A percentile compares a stretch with the other conserved stretches of the same genome.
Conservation (phyloP, 2,888 invertebrate genomes). For the Ditylenchus weischeri region DNA sequence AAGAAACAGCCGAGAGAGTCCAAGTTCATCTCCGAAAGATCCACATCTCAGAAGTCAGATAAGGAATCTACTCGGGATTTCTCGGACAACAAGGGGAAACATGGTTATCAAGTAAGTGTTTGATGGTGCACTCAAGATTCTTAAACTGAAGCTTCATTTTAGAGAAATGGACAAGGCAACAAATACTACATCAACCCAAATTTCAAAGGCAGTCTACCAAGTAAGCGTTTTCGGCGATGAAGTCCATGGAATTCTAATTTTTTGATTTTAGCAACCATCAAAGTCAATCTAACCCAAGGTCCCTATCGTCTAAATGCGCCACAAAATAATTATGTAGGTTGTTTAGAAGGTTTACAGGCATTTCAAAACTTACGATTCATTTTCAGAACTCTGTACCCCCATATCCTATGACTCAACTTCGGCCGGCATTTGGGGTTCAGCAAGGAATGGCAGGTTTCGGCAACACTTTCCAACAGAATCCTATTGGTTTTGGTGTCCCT, state of each 20-base stretch:
- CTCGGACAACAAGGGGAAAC: neutral
- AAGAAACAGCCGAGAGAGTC: constrained; percentile 10
- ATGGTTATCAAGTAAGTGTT: neutral
- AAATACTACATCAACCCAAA: constrained; percentile 16
- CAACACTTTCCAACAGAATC: too few relatives aligned
- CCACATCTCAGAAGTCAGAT: neutral
- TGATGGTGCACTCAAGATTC: neutral
- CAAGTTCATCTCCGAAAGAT: constrained; percentile 1
- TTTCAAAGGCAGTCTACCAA: constrained; percentile 9
- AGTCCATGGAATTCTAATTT: neutral
- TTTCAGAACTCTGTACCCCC: too few relatives aligned
- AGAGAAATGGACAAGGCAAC: constrained; percentile 1
- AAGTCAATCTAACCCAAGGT: neutral
- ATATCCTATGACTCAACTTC: too few relatives aligned
- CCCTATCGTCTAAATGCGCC: neutral
- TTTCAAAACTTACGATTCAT: too few relatives aligned
- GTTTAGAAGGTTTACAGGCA: too few relatives aligned
- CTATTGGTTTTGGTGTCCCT: neutral
- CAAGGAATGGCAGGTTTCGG: too few relatives aligned
- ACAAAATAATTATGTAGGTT: too few relatives aligned
- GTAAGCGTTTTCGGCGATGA: constrained; percentile 3
- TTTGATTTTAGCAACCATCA: constrained; percentile 2
- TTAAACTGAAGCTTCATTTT: too few relatives aligned
- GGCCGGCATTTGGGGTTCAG: too few relatives aligned
- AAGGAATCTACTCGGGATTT: neutral